Evolutionary conservation across 2,888 invertebrate species (phyloP).

Genomic region (Xestia sexstrigata): DNA sequence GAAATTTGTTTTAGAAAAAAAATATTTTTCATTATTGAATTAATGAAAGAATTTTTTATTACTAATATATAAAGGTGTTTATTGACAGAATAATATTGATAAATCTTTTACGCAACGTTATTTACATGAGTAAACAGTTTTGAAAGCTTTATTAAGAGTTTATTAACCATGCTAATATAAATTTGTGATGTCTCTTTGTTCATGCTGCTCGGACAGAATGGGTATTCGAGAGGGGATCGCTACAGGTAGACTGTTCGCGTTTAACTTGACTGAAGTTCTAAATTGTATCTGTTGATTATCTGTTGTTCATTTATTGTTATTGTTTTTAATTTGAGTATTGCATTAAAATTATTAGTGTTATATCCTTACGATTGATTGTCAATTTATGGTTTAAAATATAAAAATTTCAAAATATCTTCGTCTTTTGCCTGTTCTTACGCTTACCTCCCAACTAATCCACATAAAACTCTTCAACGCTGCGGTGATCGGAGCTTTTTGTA

Average conservation of each 20-base stretch:
- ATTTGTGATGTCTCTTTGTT: conserved; percentile 81
- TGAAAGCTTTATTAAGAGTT: conserved; percentile 81
- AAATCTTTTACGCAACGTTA: conserved; percentile 81
- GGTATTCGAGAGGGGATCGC: conserved; percentile 86
- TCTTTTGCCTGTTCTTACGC: conserved; percentile 83
- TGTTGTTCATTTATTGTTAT: conserved; percentile 73
- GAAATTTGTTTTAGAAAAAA: conserved; percentile 68
- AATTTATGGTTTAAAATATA: conserved; percentile 83
- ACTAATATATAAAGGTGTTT: conserved; percentile 79
- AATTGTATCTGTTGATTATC: conserved; percentile 71
- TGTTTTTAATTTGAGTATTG: conserved; percentile 80
- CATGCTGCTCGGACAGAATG: conserved; percentile 88
- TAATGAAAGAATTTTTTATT: conserved; percentile 76
- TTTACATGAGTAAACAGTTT: conserved; percentile 81
- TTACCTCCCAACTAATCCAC: conserved; percentile 71
- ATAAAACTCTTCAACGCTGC: conserved; percentile 30
- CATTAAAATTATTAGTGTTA: conserved; percentile 83
- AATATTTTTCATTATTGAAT: conserved; percentile 76
- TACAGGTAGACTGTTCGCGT: conserved; percentile 83
- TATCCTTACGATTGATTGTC: conserved; percentile 78
- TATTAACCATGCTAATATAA: conserved; percentile 75
- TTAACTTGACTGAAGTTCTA: conserved; percentile 68
- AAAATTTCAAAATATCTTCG: conserved; percentile 75
- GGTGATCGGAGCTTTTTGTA: conserved; percentile 56
- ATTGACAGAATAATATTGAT: conserved; percentile 83